Evolutionary conservation across 2,888 invertebrate genomes (phyloP).

Genomic region (Chalcis sispes): DNA sequence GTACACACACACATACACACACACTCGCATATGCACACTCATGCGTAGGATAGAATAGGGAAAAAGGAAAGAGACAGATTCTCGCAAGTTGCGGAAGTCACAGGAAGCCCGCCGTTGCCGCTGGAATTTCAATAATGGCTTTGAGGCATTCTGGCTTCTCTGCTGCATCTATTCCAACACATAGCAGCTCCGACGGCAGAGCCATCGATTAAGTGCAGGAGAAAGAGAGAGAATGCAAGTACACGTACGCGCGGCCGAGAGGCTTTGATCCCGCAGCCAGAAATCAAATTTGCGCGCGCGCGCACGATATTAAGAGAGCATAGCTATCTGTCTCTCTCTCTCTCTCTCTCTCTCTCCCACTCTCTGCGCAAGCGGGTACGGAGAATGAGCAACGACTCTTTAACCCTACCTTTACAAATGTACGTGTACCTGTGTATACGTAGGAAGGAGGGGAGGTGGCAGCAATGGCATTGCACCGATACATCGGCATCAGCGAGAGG

Average conservation of each 20-base stretch:
- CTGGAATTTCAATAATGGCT: constrained; percentile 55
- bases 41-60: not conserved
- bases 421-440: not conserved
- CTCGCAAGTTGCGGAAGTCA: constrained; percentile 9
- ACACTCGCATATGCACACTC: not conserved
- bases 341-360: not conserved
- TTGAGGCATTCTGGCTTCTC: constrained; percentile 40
- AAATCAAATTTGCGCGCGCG: constrained; percentile 45
- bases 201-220: constrained; percentile 33
- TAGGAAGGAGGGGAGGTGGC: not conserved
- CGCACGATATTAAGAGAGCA: constrained; percentile 32
- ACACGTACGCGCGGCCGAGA: not conserved
- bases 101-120: not conserved
- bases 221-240: not conserved
- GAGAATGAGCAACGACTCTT: constrained; percentile 36
- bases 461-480: too few relatives aligned
- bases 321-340: not conserved
- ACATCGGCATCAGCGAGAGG: not conserved
- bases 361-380: not conserved
- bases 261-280: constrained; percentile 50
- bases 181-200: not conserved
- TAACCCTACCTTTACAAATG: not conserved
- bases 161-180: too few relatives aligned
- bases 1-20: not conserved
- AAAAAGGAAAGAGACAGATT: too few relatives aligned